phyloP scores from a whole-genome alignment of 2,113 vertebrate species.

The Channa argus region DNA sequence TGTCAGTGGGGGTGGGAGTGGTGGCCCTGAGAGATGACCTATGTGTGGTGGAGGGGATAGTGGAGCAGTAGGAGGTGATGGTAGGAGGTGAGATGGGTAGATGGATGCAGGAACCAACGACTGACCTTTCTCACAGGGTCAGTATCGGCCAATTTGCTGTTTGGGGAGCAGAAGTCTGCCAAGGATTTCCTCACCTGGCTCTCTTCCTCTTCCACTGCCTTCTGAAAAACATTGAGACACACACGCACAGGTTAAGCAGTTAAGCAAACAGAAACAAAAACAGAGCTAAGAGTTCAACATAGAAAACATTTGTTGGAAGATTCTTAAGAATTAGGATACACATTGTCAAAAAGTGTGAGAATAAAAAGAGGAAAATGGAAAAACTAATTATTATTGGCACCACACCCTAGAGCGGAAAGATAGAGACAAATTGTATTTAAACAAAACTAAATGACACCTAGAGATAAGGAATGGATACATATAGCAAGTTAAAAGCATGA shows the following conservation, averaged over 20 bases:
- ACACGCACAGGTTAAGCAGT: constrained; percentile 4
- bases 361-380: background rate
- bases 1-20: constrained; percentile 25
- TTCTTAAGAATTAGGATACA: constrained; percentile 36
- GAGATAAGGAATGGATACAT: constrained; percentile 51
- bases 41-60: constrained; percentile 15
- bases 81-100: constrained; percentile 6
- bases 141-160: constrained; percentile 72
- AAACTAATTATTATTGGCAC: background rate
- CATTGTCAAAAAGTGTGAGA: constrained; percentile 8
- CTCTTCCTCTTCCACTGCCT: constrained; percentile 76
- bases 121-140: constrained; percentile 77
- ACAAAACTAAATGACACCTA: constrained; percentile 37
- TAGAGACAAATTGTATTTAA: constrained; percentile 51
- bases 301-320: constrained; percentile 5
- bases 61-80: constrained; percentile 16
- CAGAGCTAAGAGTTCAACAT: background rate
- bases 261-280: constrained; percentile 2
- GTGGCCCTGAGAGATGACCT: constrained; percentile 64
- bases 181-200: constrained; percentile 72
- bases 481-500: constrained; percentile 22
- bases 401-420: constrained; percentile 14
- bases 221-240: constrained; percentile 65
- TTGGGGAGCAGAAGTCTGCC: constrained; percentile 67
- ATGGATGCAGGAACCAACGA: constrained; percentile 1